phyloP scores from a whole-genome alignment of 2,113 vertebrate species.

The Psettodes erumei region DNA sequence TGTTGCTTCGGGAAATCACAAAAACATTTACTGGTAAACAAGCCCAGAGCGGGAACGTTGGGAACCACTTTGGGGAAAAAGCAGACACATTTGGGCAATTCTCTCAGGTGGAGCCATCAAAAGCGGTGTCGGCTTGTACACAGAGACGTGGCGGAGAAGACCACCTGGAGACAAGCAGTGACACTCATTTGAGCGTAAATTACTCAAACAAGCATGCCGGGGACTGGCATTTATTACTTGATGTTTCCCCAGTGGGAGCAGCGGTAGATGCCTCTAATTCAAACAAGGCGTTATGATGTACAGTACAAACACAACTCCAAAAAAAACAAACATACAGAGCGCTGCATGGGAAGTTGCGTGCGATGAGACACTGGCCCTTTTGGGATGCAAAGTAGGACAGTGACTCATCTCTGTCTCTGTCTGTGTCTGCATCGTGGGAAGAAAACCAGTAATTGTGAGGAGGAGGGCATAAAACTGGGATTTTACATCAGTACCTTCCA shows the following conservation, averaged over 20 bases:
- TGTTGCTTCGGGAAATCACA: slow-evolving; percentile 72
- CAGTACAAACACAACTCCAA: slow-evolving; percentile 60
- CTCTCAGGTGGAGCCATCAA: slow-evolving; percentile 84
- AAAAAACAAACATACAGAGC: slow-evolving; percentile 68
- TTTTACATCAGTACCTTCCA: not conserved
- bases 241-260: slow-evolving; percentile 72
- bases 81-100: slow-evolving; percentile 79
- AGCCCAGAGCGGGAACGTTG: slow-evolving; percentile 72
- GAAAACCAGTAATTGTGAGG: not conserved
- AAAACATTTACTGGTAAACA: slow-evolving; percentile 81
- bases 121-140: slow-evolving; percentile 66
- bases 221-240: slow-evolving; percentile 74
- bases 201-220: slow-evolving; percentile 78
- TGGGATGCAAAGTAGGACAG: slow-evolving; percentile 69
- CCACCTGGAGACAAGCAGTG: slow-evolving; percentile 80
- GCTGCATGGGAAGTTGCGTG: slow-evolving; percentile 42
- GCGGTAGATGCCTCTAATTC: slow-evolving; percentile 66
- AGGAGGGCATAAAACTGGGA: not conserved
- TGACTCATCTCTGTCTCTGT: slow-evolving; percentile 25
- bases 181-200: slow-evolving; percentile 79
- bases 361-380: slow-evolving; percentile 18
- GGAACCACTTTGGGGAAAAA: slow-evolving; percentile 68
- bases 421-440: slow-evolving; percentile 9
- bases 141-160: slow-evolving; percentile 70
- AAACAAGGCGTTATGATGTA: slow-evolving; percentile 62